A percentile compares a stretch with the other conserved stretches of the same genome.
Evolutionary conservation across 2,113 vertebrate species (phyloP).

Genomic region (Mobula birostris): DNA sequence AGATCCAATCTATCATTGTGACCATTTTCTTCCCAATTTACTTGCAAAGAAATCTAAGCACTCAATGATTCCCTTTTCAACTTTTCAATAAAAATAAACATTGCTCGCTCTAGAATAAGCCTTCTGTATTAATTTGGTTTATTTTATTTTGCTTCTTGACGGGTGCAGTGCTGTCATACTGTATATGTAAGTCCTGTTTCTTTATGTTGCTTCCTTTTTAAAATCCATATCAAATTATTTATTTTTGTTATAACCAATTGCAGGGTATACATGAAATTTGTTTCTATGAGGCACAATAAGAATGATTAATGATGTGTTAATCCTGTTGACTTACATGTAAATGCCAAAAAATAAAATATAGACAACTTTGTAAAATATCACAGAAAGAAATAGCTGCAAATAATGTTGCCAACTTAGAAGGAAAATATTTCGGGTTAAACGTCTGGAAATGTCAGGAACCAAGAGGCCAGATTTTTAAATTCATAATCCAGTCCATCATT

Average conservation of each 20-base stretch:
- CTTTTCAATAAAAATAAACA: neutral
- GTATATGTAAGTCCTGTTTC: neutral
- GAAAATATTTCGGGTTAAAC: neutral
- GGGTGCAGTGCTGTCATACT: neutral
- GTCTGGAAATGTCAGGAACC: neutral
- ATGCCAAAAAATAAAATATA: neutral
- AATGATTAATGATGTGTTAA: neutral
- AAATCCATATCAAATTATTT: neutral
- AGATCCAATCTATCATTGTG: constrained; percentile 62
- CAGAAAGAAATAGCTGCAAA: neutral
- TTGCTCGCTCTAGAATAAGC: neutral
- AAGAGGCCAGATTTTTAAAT: neutral
- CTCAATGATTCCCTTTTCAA: constrained; percentile 15
- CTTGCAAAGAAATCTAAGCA: constrained; percentile 48
- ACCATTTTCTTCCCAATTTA: constrained; percentile 61
- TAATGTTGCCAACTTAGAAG: neutral
- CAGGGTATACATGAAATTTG: neutral
- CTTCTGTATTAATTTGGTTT: neutral
- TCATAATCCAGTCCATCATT: neutral
- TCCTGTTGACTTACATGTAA: neutral
- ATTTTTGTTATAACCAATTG: neutral
- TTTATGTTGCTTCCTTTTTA: neutral
- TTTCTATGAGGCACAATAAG: neutral
- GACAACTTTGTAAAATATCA: neutral
- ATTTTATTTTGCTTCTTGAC: neutral